These are phyloP conservation scores for Helleia helle DNA, from an alignment of 2,888 invertebrate species.

Conservation along the genomic window DNA sequence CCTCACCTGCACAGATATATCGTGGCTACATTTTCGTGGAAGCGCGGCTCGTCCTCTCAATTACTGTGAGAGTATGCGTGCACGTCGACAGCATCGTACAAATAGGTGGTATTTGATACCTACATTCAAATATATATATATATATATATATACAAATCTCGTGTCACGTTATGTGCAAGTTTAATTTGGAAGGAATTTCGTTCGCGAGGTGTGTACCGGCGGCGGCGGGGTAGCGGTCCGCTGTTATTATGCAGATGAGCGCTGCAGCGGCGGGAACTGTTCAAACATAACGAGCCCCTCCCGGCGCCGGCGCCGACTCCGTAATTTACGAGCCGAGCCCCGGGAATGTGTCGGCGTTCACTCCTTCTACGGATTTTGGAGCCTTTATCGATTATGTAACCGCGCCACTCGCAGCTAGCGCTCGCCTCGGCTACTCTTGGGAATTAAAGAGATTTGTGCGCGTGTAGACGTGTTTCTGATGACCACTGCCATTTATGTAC, in stretches of 20 bases:
- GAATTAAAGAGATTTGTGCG: conserved; percentile 22
- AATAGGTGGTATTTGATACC: too few species aligned
- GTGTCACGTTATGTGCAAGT: too few species aligned
- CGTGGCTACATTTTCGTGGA: too few species aligned
- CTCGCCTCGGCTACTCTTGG: conserved; percentile 20
- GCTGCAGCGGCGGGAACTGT: conserved; percentile 74
- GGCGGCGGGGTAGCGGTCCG: conserved; percentile 63
- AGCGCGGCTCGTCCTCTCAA: too few species aligned
- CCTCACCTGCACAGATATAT: too few species aligned
- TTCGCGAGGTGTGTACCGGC: too few species aligned
- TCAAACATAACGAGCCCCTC: conserved; percentile 69
- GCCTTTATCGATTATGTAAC: conserved; percentile 40
- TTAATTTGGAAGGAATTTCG: too few species aligned
- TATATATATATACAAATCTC: too few species aligned
- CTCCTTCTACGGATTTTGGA: conserved; percentile 41
- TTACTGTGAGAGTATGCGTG: too few species aligned
- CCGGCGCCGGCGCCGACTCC: conserved; percentile 65
- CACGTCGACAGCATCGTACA: too few species aligned
- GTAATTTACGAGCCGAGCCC: conserved; percentile 64
- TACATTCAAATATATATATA: too few species aligned
- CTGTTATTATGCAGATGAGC: conserved; percentile 75
- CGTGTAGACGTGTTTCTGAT: conserved; percentile 2
- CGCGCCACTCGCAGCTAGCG: too few species aligned
- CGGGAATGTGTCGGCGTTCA: conserved; percentile 61
- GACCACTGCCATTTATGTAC: conserved; percentile 7